These are phyloP conservation scores for Trachelus iudaicus DNA, from an alignment of 2,888 invertebrate genomes.

Conservation along the genomic window DNA sequence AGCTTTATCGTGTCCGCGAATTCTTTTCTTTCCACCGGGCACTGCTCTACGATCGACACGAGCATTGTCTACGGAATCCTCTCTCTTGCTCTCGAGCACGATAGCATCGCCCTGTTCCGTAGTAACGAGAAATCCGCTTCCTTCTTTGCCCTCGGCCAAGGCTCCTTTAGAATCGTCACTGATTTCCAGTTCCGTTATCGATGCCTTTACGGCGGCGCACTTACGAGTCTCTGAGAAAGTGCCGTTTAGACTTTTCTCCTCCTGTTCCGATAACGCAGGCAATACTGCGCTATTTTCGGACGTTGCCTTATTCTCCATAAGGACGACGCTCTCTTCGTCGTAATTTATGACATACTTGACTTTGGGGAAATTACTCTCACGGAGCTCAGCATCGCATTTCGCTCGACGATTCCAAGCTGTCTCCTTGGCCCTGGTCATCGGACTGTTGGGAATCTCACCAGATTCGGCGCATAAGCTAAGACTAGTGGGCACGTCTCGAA, in stretches of 20 bases:
- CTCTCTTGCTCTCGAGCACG: background rate
- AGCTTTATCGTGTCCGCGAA: background rate
- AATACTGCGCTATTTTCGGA: too few relatives aligned
- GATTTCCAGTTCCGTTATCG: background rate
- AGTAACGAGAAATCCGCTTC: slow-evolving; percentile 6
- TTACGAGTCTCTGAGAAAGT: background rate
- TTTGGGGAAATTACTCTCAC: slow-evolving; percentile 42
- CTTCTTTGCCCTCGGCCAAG: slow-evolving; percentile 1
- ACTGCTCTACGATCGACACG: slow-evolving; percentile 32
- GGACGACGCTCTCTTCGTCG: slow-evolving; percentile 54
- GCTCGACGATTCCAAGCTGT: slow-evolving; percentile 43
- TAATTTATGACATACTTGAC: slow-evolving; percentile 58
- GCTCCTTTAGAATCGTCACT: background rate
- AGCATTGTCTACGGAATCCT: slow-evolving; percentile 14
- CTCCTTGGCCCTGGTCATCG: slow-evolving; percentile 56
- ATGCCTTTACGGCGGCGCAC: background rate
- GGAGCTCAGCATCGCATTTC: slow-evolving; percentile 26
- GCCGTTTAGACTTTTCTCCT: background rate
- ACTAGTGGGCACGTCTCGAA: slow-evolving; percentile 56
- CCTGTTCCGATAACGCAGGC: background rate
- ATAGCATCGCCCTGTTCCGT: background rate
- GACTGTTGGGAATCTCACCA: slow-evolving; percentile 60
- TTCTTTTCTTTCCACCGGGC: too few relatives aligned
- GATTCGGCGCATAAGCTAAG: slow-evolving; percentile 57
- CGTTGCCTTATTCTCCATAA: slow-evolving; percentile 49